phyloP scores from a whole-genome alignment of 2,113 vertebrate species.

The Prionailurus bengalensis region DNA sequence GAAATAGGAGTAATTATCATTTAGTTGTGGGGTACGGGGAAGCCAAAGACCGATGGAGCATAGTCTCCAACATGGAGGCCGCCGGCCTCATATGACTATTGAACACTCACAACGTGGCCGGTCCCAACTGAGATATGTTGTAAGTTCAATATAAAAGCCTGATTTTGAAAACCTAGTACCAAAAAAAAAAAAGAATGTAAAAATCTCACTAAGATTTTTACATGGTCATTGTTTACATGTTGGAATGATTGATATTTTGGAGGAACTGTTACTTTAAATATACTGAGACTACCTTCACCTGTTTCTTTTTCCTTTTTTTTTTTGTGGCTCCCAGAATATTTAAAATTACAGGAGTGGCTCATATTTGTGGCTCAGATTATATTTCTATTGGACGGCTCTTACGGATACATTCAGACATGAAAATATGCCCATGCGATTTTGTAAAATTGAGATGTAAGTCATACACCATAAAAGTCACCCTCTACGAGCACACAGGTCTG shows the following conservation, averaged over 20 bases:
- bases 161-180: not conserved
- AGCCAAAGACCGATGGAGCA: not conserved
- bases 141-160: not conserved
- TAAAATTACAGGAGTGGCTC: not conserved
- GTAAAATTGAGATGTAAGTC: not conserved
- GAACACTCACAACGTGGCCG: not conserved
- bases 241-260: not conserved
- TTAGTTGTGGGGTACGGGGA: not conserved
- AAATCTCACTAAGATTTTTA: not conserved
- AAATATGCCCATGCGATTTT: not conserved
- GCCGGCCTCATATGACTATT: rapidly evolving
- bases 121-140: not conserved
- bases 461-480: not conserved
- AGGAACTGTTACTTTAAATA: not conserved
- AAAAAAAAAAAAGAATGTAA: not conserved
- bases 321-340: not conserved
- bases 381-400: not conserved
- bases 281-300: not conserved
- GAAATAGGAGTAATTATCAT: rapidly evolving
- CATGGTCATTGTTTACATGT: not conserved
- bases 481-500: not conserved
- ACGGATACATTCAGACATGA: not conserved
- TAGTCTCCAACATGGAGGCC: rapidly evolving
- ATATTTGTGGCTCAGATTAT: not conserved
- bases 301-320: not conserved